Base-by-base conservation (phyloP, 2,888 invertebrate genomes). In the Temnothorax rugatulus region DNA sequence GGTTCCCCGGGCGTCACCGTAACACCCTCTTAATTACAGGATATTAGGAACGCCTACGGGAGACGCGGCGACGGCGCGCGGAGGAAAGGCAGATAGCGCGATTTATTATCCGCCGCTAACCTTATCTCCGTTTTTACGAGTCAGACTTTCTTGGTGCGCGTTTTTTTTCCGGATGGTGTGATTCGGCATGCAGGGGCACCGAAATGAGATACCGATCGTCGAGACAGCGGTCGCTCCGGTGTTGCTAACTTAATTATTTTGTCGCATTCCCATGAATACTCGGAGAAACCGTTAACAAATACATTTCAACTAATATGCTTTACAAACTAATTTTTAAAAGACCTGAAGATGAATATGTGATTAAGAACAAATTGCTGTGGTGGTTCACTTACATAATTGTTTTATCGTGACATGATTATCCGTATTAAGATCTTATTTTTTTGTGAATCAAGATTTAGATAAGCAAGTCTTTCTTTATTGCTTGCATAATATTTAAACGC, bases 1-100 rank as follows among this genome's bases (percentile, higher is more conserved):
- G 93, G 92, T 93, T 92, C 59, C 71, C 59, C 91, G 91, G 91
- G 93, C 92, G 93, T 93, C 93, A 94, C 93, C 92, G 91, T 92
- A 92, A 92, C 93, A 92, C 92, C 93, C 92, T 93, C 93, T 94
- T 94, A 93, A 94, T 94, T 94, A 93, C 93, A 91, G 92, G 94
- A 94, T 94, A 94, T 94, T 94, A 94, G 93, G 89, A 91, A 91
- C 87, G 90, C 91, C 89, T 86, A 86, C 85, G 84, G 87, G 86
- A 90, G 90, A 81, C 81, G 77, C 76, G 41, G 81, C 84, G 86
- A 85, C 86, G 87, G 89, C 85, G 87, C 86, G 85, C 87, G 82
- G 57, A 84, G 89, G 74, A 18, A 79, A 85, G 76, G 79, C 86
- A 89, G 89, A 90, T 91, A 89, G 88, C 63, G 87, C 87, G 90